Evolutionary conservation across 2,113 vertebrate genomes (phyloP).

Genomic region (Sebastes schlegelii): DNA sequence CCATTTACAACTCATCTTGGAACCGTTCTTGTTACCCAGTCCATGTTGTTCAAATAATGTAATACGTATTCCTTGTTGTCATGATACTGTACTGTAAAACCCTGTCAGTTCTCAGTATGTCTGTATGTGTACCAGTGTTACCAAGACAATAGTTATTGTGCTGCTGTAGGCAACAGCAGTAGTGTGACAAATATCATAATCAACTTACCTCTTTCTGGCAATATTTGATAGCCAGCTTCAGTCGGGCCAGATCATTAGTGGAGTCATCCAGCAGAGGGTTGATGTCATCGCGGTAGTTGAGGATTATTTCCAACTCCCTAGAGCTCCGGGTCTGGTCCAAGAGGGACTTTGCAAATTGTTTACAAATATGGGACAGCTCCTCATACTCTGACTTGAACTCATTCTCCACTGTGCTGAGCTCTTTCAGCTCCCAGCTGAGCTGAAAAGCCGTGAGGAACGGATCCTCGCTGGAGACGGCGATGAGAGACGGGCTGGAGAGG

Average conservation of each 20-base stretch:
- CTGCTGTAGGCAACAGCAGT: neutral
- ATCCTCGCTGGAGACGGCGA: slow-evolving; percentile 96
- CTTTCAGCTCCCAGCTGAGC: slow-evolving; percentile 96
- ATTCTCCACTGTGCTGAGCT: slow-evolving; percentile 96
- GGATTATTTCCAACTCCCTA: slow-evolving; percentile 94
- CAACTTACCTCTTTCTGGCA: slow-evolving; percentile 95
- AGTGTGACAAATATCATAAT: neutral
- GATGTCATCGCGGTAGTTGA: slow-evolving; percentile 94
- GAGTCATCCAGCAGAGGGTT: slow-evolving; percentile 91
- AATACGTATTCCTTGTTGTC: neutral
- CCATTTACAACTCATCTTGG: slow-evolving; percentile 65
- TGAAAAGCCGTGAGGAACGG: slow-evolving; percentile 98
- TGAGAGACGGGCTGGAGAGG: slow-evolving; percentile 92
- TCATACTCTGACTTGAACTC: slow-evolving; percentile 98
- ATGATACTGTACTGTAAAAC: neutral
- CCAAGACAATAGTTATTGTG: neutral
- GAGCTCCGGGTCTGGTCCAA: slow-evolving; percentile 98
- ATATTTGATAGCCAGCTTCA: slow-evolving; percentile 98
- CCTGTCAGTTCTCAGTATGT: neutral
- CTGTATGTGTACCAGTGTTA: neutral
- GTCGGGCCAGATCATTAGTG: slow-evolving; percentile 91
- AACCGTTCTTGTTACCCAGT: slow-evolving; percentile 31
- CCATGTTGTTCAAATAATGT: slow-evolving; percentile 12
- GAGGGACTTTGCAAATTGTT: slow-evolving; percentile 96
- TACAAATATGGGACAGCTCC: slow-evolving; percentile 91